Percentiles rank a stretch among this genome's conserved stretches.
Conservation (phyloP, 2,113 vertebrate species). For the Siphamia tubifer region DNA sequence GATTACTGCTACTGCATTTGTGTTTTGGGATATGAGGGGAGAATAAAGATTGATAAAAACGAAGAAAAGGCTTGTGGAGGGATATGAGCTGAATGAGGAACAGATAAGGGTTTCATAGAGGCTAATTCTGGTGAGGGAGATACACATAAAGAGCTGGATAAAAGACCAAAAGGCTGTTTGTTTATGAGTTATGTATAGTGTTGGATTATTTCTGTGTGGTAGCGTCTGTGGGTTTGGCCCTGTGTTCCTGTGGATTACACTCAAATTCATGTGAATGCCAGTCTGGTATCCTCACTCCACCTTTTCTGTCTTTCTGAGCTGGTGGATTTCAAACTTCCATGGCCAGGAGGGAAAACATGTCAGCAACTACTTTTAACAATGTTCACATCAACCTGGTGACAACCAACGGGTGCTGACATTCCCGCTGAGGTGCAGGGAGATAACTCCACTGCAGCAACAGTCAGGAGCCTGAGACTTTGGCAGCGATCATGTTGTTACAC, state of each 20-base stretch:
- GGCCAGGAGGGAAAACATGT: neutral
- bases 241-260: slow-evolving; percentile 67
- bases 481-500: slow-evolving; percentile 47
- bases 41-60: slow-evolving; percentile 3
- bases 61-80: neutral
- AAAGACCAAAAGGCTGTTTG: slow-evolving; percentile 40
- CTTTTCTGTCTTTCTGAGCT: slow-evolving; percentile 13
- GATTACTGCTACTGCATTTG: slow-evolving; percentile 52
- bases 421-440: slow-evolving; percentile 6
- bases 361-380: neutral
- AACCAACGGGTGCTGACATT: neutral
- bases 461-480: slow-evolving; percentile 42
- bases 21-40: slow-evolving; percentile 40
- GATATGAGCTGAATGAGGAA: slow-evolving; percentile 3
- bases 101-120: neutral
- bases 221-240: slow-evolving; percentile 39
- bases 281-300: slow-evolving; percentile 24
- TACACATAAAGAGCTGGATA: slow-evolving; percentile 1
- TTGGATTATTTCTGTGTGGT: slow-evolving; percentile 66
- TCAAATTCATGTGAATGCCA: slow-evolving; percentile 43
- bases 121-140: neutral
- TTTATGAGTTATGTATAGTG: slow-evolving; percentile 21
- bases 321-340: slow-evolving; percentile 16
- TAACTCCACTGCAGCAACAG: slow-evolving; percentile 26
- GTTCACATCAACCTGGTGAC: neutral